Evolutionary conservation across 2,797 vertebrate genomes (phyloP), one percentile per base, ranked within the genome.

Genomic region (Clarias pachynema): DNA sequence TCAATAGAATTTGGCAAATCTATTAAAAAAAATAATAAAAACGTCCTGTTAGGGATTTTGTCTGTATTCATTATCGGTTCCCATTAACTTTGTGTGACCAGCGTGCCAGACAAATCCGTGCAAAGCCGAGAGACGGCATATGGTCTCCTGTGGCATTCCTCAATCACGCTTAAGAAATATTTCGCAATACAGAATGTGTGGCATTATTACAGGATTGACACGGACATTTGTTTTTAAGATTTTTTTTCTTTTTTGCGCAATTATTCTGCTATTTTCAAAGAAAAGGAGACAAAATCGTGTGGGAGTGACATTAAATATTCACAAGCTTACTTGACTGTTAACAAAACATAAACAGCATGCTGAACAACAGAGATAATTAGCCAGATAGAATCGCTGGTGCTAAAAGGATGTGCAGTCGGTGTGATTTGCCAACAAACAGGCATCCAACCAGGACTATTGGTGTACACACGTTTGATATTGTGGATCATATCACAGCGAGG

Each of bases 301-400:
- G 78, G 78, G 78, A 79, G 78, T 79, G 59, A 65, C n/a, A 29
- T 80, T 65, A 85, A 85, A 85, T 85, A 85, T 85, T 80, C 84
- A 73, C 77, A n/a, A 73, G 84, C 77, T 81, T 79, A 85, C 57
- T 80, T 85, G 84, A 85, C 84, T 85, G 84, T 85, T 85, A 80
- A 69, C 66, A 80, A 85, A 85, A 85, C 78, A 85, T 53, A 80
- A 26, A 15, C 78, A 56, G 84, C 68, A 80, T 85, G 83, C 66
- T 53, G 84, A 73, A 37, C 78, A 81, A 80, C 84, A 62, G 77
- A 73, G 84, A 85, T 85, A 65, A 80, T 65, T 80, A 80, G 60
- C 60, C 78, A 80, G 78, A 80, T 49, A 80, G 78, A 80, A 65
- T 73, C 29, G 78, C 78, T 44, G 40, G 77, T 70, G 78, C 78